A percentile compares a stretch with the other conserved stretches of the same genome.
phyloP scores from a whole-genome alignment of 2,888 invertebrate genomes.

The Amblyjoppa fuscipennis region DNA sequence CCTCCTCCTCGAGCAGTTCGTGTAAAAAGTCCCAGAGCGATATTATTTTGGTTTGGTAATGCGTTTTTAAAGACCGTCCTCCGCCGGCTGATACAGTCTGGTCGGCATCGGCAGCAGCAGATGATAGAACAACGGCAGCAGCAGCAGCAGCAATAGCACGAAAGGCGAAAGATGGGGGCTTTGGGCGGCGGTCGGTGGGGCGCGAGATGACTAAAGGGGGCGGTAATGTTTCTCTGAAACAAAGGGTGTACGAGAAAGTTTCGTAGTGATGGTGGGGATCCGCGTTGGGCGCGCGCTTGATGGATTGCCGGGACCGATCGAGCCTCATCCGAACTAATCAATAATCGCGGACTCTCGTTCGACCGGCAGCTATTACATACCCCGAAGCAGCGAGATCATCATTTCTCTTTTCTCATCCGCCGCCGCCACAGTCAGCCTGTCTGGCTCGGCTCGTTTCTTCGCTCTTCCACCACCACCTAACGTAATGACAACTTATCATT shows the following conservation, averaged over 20 bases:
- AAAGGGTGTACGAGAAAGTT: slow-evolving; percentile 66
- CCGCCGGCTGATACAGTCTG: slow-evolving; percentile 70
- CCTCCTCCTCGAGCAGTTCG: slow-evolving; percentile 35
- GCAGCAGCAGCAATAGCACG: slow-evolving; percentile 57
- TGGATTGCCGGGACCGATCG: slow-evolving; percentile 84
- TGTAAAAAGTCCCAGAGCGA: slow-evolving; percentile 62
- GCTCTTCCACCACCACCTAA: slow-evolving; percentile 50
- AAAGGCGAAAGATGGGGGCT: slow-evolving; percentile 69
- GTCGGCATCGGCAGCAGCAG: slow-evolving; percentile 48
- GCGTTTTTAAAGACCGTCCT: slow-evolving; percentile 85
- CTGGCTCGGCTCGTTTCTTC: slow-evolving; percentile 60
- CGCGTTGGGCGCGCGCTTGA: slow-evolving; percentile 77
- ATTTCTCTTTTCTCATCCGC: slow-evolving; percentile 78
- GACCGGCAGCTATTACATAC: slow-evolving; percentile 79
- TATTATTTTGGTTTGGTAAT: slow-evolving; percentile 80
- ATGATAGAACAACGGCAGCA: slow-evolving; percentile 37
- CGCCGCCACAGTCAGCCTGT: slow-evolving; percentile 56
- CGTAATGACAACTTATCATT: slow-evolving; percentile 82
- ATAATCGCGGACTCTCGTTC: slow-evolving; percentile 80
- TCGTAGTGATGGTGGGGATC: slow-evolving; percentile 69
- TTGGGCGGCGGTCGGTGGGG: slow-evolving; percentile 63
- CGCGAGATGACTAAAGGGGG: slow-evolving; percentile 60
- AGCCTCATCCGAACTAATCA: slow-evolving; percentile 84
- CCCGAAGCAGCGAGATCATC: slow-evolving; percentile 81
- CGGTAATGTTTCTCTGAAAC: slow-evolving; percentile 65